Evolutionary conservation across 35 echinoderm and acorn worm species (phyloP).

Genomic region (Nesometra sesokonis): DNA sequence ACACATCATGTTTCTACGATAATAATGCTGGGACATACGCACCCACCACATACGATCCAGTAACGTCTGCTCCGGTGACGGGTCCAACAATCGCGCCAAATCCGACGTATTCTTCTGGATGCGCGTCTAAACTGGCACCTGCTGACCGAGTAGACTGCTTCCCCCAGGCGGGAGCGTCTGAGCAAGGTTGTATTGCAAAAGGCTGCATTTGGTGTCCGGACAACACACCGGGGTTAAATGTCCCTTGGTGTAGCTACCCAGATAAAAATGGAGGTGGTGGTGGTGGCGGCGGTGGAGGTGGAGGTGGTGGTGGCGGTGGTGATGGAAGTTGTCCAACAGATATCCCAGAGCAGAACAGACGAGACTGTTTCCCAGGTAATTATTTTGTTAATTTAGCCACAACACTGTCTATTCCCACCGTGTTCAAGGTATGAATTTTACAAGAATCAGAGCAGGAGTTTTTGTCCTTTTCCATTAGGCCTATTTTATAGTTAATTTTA

Average conservation of each 20-base stretch:
- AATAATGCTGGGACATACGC: background rate
- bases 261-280: background rate
- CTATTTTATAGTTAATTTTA: no score
- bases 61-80: background rate
- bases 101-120: background rate
- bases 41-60: background rate
- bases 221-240: conserved; percentile 15
- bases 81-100: background rate
- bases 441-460: no score
- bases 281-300: background rate
- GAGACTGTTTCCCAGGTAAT: conserved; percentile 50
- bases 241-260: conserved; percentile 75
- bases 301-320: background rate
- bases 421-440: no score
- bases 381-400: no score
- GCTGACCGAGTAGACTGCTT: conserved; percentile 42
- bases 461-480: no score
- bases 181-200: conserved; percentile 17
- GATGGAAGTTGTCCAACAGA: conserved; percentile 23
- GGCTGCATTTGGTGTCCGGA: conserved; percentile 61
- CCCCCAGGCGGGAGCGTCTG: conserved; percentile 19
- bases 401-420: no score
- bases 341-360: conserved; percentile 34
- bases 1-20: conserved; percentile 58
- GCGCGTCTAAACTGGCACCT: conserved; percentile 36